Evolutionary conservation across 2,797 vertebrate species (phyloP).

Genomic region (Jordanella pulchra): DNA sequence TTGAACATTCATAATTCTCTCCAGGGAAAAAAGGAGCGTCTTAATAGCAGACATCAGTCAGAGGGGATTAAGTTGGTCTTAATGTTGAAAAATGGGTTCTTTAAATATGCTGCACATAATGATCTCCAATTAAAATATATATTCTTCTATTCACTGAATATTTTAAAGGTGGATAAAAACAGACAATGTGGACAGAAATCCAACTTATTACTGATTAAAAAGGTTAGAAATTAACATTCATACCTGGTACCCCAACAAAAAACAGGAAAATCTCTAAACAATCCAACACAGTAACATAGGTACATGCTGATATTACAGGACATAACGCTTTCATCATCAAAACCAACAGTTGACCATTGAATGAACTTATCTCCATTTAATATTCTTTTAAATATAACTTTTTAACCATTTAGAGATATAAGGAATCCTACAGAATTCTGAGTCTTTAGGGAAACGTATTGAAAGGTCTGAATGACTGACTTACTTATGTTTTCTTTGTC

Average conservation of each 20-base stretch:
- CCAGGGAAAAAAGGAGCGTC: slow-evolving; percentile 62
- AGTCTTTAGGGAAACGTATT: slow-evolving; percentile 48
- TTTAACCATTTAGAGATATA: slow-evolving; percentile 45
- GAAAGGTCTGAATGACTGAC: slow-evolving; percentile 60
- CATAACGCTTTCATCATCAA: slow-evolving; percentile 63
- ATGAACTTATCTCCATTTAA: slow-evolving; percentile 56
- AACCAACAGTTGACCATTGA: slow-evolving; percentile 51
- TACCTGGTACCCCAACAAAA: slow-evolving; percentile 25
- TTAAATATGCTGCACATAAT: slow-evolving; percentile 66
- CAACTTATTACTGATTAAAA: slow-evolving; percentile 4
- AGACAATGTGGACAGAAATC: not conserved
- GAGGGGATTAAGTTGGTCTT: slow-evolving; percentile 63
- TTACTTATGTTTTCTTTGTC: too few relatives aligned
- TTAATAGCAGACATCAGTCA: slow-evolving; percentile 62
- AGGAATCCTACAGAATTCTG: slow-evolving; percentile 25
- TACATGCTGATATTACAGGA: slow-evolving; percentile 56
- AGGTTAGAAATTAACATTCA: slow-evolving; percentile 27
- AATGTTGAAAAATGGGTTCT: slow-evolving; percentile 73
- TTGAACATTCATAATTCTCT: slow-evolving; percentile 71
- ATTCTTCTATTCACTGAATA: slow-evolving; percentile 49
- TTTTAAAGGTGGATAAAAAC: slow-evolving; percentile 16
- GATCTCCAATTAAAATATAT: slow-evolving; percentile 71
- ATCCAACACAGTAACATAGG: slow-evolving; percentile 19
- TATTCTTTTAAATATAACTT: slow-evolving; percentile 50
- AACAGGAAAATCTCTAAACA: slow-evolving; percentile 27